Evolutionary conservation across 2,888 invertebrate species (phyloP).

Genomic region (Bombylius major): DNA sequence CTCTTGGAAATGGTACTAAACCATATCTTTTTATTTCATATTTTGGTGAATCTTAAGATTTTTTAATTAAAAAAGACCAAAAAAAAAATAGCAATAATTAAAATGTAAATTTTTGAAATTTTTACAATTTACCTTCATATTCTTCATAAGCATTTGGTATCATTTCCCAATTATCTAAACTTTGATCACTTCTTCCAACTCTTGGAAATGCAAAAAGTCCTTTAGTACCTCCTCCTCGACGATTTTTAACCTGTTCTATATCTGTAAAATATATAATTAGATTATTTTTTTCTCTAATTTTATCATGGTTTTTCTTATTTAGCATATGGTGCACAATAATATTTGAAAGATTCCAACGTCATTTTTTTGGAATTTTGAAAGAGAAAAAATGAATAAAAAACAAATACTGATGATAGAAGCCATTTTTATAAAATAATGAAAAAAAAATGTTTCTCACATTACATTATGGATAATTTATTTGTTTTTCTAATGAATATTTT

Average conservation of each 20-base stretch:
- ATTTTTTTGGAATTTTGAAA: too few relatives aligned
- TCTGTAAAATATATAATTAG: constrained; percentile 17
- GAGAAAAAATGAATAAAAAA: too few relatives aligned
- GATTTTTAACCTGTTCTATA: constrained; percentile 29
- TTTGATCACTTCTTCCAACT: constrained; percentile 43
- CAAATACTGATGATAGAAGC: too few relatives aligned
- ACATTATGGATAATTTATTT: too few relatives aligned
- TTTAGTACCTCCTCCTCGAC: constrained; percentile 43
- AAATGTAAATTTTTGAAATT: background rate
- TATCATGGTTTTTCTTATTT: too few relatives aligned
- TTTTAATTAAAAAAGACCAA: background rate
- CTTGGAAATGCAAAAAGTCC: constrained; percentile 50
- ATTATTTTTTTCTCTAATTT: too few relatives aligned
- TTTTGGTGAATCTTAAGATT: constrained; percentile 24
- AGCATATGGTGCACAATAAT: too few relatives aligned
- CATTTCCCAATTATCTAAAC: constrained; percentile 29
- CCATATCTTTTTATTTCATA: constrained; percentile 32
- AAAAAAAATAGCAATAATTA: background rate
- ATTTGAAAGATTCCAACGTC: too few relatives aligned
- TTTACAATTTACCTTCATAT: constrained; percentile 35
- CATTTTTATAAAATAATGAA: too few relatives aligned
- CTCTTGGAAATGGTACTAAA: constrained; percentile 38
- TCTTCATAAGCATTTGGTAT: constrained; percentile 42
- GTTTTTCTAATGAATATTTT: too few relatives aligned
- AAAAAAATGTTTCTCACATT: too few relatives aligned